Conservation (phyloP, 2,797 vertebrate genomes). For the Limosa lapponica region DNA sequence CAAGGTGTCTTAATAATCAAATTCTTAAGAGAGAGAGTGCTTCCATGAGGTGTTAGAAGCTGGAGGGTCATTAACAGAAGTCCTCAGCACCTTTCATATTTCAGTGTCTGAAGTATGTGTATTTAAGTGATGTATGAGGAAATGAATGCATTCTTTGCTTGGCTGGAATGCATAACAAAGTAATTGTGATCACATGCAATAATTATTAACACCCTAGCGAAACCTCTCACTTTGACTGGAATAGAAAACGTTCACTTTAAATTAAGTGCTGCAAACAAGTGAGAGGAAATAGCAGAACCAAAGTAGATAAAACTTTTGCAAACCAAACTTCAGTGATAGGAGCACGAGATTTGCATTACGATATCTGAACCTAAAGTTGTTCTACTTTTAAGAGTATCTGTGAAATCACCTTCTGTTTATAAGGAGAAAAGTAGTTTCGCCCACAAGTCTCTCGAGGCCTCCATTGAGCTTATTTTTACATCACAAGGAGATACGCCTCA, state of each 20-base stretch:
- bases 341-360: neutral
- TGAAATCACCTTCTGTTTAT: constrained; percentile 42
- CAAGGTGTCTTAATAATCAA: neutral
- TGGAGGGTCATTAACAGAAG: neutral
- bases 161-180: neutral
- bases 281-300: constrained; percentile 3
- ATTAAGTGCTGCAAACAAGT: neutral
- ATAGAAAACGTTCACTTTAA: neutral
- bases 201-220: neutral
- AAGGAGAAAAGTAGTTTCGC: constrained; percentile 2
- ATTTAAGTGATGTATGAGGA: constrained; percentile 13
- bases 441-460: constrained; percentile 9
- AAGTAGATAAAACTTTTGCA: neutral
- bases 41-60: neutral
- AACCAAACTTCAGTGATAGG: neutral
- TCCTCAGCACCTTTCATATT: neutral
- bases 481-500: constrained; percentile 14
- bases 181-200: neutral
- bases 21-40: neutral
- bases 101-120: neutral
- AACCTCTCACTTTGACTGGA: neutral
- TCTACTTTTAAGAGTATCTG: neutral
- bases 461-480: constrained; percentile 22
- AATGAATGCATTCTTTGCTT: neutral
- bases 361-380: neutral